phyloP scores from a whole-genome alignment of 2,797 vertebrate species.

The Gymnodraco acuticeps region DNA sequence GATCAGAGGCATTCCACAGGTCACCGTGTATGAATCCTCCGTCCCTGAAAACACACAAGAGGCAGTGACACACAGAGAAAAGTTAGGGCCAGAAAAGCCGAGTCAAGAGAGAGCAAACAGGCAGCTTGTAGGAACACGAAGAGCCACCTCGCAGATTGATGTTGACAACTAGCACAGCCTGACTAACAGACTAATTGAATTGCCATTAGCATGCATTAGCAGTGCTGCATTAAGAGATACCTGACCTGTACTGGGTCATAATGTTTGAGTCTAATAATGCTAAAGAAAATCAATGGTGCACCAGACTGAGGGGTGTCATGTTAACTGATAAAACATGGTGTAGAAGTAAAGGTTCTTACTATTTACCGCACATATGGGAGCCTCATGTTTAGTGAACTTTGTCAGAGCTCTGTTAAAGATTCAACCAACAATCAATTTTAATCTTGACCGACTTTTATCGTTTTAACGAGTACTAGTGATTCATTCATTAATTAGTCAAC shows the following conservation, averaged over 20 bases:
- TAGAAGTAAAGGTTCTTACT: background rate
- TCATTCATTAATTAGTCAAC: background rate
- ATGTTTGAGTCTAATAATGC: background rate
- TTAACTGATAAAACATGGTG: background rate
- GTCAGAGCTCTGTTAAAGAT: background rate
- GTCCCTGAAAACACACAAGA: constrained; percentile 82
- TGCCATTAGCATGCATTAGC: background rate
- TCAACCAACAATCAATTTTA: background rate
- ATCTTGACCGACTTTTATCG: background rate
- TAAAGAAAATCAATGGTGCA: background rate
- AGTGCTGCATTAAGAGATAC: background rate
- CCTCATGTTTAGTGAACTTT: constrained; percentile 8
- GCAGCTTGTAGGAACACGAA: constrained; percentile 76
- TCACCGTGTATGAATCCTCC: constrained; percentile 94
- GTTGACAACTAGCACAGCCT: constrained; percentile 41
- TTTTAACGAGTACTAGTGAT: background rate
- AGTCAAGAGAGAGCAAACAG: constrained; percentile 67
- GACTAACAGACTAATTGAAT: constrained; percentile 12
- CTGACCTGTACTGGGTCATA: background rate
- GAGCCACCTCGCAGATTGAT: constrained; percentile 30
- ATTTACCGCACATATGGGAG: background rate
- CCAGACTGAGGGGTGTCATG: background rate
- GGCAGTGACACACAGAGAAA: constrained; percentile 71
- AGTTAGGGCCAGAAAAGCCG: constrained; percentile 72
- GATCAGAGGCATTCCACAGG: constrained; percentile 92